Conservation (phyloP, 2,113 vertebrate genomes). For the Semnopithecus entellus region DNA sequence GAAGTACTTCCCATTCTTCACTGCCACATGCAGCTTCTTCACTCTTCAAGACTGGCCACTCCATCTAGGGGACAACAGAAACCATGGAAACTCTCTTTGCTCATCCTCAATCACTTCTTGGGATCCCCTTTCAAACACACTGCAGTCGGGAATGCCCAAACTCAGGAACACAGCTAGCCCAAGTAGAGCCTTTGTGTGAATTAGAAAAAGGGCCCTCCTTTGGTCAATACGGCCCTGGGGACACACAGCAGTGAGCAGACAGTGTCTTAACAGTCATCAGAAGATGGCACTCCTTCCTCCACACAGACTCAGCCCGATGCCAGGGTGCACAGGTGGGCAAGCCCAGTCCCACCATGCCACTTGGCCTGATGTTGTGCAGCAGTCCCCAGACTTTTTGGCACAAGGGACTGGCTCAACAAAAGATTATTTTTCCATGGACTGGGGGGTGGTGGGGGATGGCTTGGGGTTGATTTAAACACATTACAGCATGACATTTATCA, state of each 20-base stretch:
- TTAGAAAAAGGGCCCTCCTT: background rate
- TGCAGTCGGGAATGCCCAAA: background rate
- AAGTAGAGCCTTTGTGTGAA: background rate
- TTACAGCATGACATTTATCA: too few relatives aligned
- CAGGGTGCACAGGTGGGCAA: background rate
- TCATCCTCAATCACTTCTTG: background rate
- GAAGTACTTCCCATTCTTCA: background rate
- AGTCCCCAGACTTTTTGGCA: too few relatives aligned
- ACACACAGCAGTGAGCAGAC: background rate
- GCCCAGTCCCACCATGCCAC: rapidly evolving
- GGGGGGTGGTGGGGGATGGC: too few relatives aligned
- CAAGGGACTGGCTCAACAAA: too few relatives aligned
- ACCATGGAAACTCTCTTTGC: too few relatives aligned
- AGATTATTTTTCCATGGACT: too few relatives aligned
- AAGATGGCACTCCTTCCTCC: background rate
- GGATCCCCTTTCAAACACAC: background rate
- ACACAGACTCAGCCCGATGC: background rate
- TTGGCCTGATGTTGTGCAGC: too few relatives aligned
- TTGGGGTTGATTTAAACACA: too few relatives aligned
- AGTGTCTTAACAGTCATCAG: background rate
- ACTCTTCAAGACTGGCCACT: background rate
- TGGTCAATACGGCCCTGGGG: background rate
- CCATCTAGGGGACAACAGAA: background rate
- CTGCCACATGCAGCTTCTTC: background rate
- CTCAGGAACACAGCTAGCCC: background rate